A percentile compares a stretch with the other conserved stretches of the same genome.
phyloP scores from a whole-genome alignment of 2,888 invertebrate genomes.

The Schizaphis graminum region DNA sequence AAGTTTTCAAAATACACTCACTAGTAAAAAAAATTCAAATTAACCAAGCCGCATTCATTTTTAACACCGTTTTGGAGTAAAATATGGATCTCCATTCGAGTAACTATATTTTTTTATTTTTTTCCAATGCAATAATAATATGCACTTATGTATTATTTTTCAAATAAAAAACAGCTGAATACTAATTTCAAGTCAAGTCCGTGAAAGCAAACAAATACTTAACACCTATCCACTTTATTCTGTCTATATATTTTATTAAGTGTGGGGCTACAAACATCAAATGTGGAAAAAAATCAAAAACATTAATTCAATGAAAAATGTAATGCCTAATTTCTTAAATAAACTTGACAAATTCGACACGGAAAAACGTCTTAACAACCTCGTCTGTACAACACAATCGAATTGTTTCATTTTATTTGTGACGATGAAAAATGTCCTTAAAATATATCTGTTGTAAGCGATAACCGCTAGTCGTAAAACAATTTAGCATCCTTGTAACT shows the following conservation, averaged over 20 bases:
- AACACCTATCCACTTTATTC: not conserved
- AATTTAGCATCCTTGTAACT: not conserved
- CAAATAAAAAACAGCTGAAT: not conserved
- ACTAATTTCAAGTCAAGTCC: not conserved
- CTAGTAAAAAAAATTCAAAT: not conserved
- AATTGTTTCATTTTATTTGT: not conserved
- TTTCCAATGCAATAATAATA: not conserved
- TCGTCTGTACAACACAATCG: not conserved
- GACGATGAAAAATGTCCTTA: not conserved
- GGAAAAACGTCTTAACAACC: not conserved
- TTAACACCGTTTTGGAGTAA: not conserved
- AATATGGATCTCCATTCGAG: not conserved
- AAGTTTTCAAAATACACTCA: not conserved
- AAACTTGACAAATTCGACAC: not conserved
- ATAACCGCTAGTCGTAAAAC: not conserved
- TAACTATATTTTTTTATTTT: not conserved
- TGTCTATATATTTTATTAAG: not conserved
- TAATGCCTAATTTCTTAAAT: not conserved
- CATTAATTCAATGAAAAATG: not conserved
- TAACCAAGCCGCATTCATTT: not conserved
- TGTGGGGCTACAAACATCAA: not conserved
- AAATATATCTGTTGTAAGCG: not conserved
- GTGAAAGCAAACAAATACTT: not conserved
- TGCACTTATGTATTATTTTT: not conserved
- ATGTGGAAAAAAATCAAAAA: not conserved